These are phyloP conservation scores for Brassicogethes aeneus DNA, from an alignment of 2,888 invertebrate genomes.

Conservation along the genomic window DNA sequence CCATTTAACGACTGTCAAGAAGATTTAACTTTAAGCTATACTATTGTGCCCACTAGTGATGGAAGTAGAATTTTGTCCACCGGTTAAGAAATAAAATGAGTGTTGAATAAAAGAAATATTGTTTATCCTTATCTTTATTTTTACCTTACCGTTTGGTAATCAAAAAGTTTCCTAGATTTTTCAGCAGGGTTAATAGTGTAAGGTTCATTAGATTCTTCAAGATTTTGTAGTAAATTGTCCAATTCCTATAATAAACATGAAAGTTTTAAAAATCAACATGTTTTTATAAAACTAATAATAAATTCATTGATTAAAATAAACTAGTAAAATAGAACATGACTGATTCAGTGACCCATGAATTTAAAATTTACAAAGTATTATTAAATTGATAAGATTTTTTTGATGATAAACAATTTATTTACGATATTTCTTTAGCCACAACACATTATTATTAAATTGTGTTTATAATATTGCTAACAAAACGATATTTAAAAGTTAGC, in stretches of 20 bases:
- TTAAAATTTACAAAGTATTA: conserved; percentile 1
- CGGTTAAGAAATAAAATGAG: too few relatives aligned
- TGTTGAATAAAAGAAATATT: background rate
- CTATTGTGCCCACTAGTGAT: too few relatives aligned
- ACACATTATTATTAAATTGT: too few relatives aligned
- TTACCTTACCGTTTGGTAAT: conserved; percentile 33
- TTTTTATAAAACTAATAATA: conserved; percentile 15
- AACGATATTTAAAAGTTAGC: too few relatives aligned
- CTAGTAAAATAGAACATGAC: conserved; percentile 18
- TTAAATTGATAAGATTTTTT: background rate
- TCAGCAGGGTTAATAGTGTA: background rate
- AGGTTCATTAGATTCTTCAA: conserved; percentile 3
- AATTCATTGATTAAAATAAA: conserved; percentile 1
- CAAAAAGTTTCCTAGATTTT: conserved; percentile 27
- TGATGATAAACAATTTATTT: background rate
- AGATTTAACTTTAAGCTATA: too few relatives aligned
- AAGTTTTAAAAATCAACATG: conserved; percentile 4
- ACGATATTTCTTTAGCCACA: too few relatives aligned
- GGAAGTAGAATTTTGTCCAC: too few relatives aligned
- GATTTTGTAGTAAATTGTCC: conserved; percentile 7
- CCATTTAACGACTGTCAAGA: too few relatives aligned
- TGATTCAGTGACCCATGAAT: conserved; percentile 16
- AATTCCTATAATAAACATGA: background rate
- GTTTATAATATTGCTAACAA: too few relatives aligned
- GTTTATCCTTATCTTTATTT: background rate